Percentiles rank a stretch among this genome's conserved stretches.
phyloP scores from a whole-genome alignment of 2,113 vertebrate species.

The Talpa occidentalis region DNA sequence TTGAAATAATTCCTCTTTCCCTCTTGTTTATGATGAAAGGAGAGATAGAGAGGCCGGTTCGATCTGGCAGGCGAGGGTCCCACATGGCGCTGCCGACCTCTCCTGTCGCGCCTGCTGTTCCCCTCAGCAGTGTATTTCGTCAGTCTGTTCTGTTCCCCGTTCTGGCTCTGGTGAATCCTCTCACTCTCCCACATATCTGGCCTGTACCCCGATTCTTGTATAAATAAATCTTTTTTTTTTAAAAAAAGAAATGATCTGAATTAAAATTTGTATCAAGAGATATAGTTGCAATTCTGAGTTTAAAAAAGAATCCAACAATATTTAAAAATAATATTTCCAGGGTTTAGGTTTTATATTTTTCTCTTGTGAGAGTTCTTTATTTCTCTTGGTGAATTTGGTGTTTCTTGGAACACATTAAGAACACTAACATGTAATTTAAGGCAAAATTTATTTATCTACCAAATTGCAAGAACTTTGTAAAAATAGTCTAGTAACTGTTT shows the following conservation, averaged over 20 bases:
- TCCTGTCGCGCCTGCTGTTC: too few relatives aligned
- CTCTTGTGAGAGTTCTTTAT: background rate
- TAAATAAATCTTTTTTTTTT: too few relatives aligned
- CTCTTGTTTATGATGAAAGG: background rate
- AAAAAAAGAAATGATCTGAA: background rate
- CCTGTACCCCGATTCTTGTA: too few relatives aligned
- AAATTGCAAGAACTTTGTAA: background rate
- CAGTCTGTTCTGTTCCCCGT: too few relatives aligned
- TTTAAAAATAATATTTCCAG: background rate
- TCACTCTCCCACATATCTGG: too few relatives aligned
- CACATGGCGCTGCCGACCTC: too few relatives aligned
- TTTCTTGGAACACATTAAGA: background rate
- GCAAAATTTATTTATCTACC: background rate
- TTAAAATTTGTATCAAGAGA: background rate
- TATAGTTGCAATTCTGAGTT: background rate
- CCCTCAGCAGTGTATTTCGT: too few relatives aligned
- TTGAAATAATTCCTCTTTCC: background rate
- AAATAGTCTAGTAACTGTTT: background rate
- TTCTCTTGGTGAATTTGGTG: background rate
- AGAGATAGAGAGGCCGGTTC: too few relatives aligned
- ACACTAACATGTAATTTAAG: background rate
- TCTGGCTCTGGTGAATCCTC: too few relatives aligned
- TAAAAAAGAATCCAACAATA: background rate
- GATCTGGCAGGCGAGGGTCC: too few relatives aligned
- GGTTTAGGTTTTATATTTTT: background rate